These are phyloP conservation scores for Euura saliciscinereae DNA, from an alignment of 1,140 invertebrate genomes.

Conservation along the genomic window DNA sequence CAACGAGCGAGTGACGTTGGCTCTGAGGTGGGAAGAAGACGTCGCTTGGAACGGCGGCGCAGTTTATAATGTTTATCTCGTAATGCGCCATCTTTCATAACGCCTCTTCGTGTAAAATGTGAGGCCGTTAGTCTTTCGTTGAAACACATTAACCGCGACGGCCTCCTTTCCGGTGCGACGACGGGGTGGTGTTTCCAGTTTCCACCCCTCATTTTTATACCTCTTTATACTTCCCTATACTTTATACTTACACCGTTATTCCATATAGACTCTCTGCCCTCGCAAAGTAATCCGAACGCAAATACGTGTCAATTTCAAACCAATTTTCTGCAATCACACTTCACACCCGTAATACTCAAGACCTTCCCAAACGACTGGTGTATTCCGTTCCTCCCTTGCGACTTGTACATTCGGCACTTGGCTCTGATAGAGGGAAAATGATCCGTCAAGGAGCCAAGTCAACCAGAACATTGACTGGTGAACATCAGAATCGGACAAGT, in stretches of 20 bases:
- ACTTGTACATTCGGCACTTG: background rate
- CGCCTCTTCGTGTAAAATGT: constrained; percentile 32
- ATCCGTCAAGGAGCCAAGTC: too few relatives aligned
- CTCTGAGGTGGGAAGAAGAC: background rate
- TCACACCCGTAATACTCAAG: background rate
- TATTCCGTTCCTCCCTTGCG: background rate
- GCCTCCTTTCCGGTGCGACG: background rate
- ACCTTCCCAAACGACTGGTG: background rate
- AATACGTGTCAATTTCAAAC: constrained; percentile 7
- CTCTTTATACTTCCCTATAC: constrained; percentile 12
- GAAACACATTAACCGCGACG: constrained; percentile 27
- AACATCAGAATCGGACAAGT: too few relatives aligned
- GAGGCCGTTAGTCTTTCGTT: constrained; percentile 28
- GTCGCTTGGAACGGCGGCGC: constrained; percentile 9
- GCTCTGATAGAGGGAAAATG: too few relatives aligned
- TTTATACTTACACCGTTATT: constrained; percentile 13
- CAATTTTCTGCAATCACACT: background rate
- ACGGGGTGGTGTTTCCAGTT: background rate
- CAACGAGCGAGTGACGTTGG: background rate
- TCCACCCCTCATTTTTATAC: background rate
- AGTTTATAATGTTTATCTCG: constrained; percentile 39
- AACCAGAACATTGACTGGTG: too few relatives aligned
- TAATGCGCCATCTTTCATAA: constrained; percentile 27
- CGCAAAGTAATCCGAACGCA: background rate
- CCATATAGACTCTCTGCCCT: background rate